These are phyloP conservation scores for Oceanodroma tethys DNA, from an alignment of 2,113 vertebrate species.

Conservation along the genomic window DNA sequence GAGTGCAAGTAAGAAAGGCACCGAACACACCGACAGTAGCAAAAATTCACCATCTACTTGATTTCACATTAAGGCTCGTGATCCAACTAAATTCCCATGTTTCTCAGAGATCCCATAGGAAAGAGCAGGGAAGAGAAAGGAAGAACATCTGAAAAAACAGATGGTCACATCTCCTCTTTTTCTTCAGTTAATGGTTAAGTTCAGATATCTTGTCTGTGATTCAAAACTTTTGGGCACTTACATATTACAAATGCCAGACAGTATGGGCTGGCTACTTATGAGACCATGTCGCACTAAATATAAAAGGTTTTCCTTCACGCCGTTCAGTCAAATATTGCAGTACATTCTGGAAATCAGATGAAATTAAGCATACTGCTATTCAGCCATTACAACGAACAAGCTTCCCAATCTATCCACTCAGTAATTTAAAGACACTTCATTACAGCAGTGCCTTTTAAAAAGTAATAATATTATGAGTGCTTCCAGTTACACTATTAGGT, in stretches of 20 bases:
- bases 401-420: neutral
- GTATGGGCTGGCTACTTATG: neutral
- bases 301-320: neutral
- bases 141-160: neutral
- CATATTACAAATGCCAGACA: neutral
- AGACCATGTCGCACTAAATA: neutral
- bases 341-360: neutral
- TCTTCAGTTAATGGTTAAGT: neutral
- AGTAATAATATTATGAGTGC: conserved; percentile 49
- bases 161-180: neutral
- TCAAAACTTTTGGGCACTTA: neutral
- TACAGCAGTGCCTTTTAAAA: conserved; percentile 15
- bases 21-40: rapidly evolving
- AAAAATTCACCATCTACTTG: neutral
- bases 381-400: neutral
- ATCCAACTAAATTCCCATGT: neutral
- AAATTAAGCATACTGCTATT: neutral
- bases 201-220: neutral
- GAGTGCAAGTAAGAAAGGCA: neutral
- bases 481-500: conserved; percentile 29
- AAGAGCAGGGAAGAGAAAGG: neutral
- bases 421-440: conserved; percentile 46
- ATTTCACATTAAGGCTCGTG: neutral
- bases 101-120: neutral
- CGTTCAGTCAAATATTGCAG: neutral